phyloP scores from a whole-genome alignment of 2,888 invertebrate genomes.

The Zaprionus lineosus region DNA sequence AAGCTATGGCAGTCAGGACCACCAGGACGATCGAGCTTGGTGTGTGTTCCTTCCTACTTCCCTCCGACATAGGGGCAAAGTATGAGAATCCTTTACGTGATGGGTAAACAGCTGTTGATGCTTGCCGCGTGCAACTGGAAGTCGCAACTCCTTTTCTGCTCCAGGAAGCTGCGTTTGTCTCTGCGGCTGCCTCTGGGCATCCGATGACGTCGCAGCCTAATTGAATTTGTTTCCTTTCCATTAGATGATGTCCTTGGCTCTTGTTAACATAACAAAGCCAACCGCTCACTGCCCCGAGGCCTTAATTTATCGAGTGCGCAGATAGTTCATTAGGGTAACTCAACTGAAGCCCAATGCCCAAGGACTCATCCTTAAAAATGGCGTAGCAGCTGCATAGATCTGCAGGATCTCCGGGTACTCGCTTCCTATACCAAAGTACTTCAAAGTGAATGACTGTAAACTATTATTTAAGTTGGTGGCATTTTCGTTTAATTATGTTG shows the following conservation, averaged over 20 bases:
- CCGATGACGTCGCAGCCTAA: conserved; percentile 57
- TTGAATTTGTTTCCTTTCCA: conserved; percentile 71
- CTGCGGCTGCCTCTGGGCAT: conserved; percentile 44
- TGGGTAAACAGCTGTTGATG: conserved; percentile 15
- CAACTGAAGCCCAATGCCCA: not conserved
- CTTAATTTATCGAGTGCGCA: conserved; percentile 45
- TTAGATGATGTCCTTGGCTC: conserved; percentile 52
- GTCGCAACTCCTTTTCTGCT: conserved; percentile 15
- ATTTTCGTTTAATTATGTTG: conserved; percentile 62
- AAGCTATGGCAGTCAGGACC: conserved; percentile 57
- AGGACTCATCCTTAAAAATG: conserved; percentile 37
- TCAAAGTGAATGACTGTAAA: conserved; percentile 24
- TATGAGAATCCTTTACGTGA: conserved; percentile 50
- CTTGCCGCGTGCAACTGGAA: conserved; percentile 20
- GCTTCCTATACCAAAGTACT: too few species aligned
- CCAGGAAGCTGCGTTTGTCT: conserved; percentile 35
- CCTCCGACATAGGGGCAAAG: conserved; percentile 47
- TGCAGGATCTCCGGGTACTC: too few species aligned
- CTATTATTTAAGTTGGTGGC: conserved; percentile 38
- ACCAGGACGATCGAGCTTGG: conserved; percentile 55
- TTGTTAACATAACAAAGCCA: conserved; percentile 59
- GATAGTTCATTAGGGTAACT: conserved; percentile 53
- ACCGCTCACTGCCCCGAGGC: conserved; percentile 44
- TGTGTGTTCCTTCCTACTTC: conserved; percentile 65
- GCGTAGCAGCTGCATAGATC: conserved; percentile 42